phyloP scores from a whole-genome alignment of 2,888 invertebrate species.

The Hyalella azteca region DNA sequence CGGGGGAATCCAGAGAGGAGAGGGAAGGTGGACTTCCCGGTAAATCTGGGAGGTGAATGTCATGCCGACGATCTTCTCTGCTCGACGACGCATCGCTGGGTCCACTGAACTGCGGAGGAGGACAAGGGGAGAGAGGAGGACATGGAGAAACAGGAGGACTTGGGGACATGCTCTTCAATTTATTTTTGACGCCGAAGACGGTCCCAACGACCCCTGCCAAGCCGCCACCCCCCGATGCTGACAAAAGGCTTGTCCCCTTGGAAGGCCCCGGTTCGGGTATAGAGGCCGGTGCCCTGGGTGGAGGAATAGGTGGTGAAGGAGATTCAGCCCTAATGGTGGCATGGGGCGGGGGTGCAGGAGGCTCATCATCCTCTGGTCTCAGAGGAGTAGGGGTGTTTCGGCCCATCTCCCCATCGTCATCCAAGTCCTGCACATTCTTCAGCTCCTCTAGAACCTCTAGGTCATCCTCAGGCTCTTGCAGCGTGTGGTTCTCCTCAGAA shows the following conservation, averaged over 20 bases:
- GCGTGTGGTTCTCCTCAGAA: slow-evolving; percentile 56
- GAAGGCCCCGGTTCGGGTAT: slow-evolving; percentile 41
- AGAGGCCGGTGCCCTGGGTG: slow-evolving; percentile 45
- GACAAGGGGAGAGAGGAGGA: slow-evolving; percentile 51
- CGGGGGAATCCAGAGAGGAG: background rate
- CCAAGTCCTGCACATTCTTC: slow-evolving; percentile 52
- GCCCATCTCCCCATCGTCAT: slow-evolving; percentile 40
- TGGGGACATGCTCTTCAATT: slow-evolving; percentile 3
- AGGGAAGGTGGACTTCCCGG: slow-evolving; percentile 23
- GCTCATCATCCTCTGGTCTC: background rate
- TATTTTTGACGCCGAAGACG: background rate
- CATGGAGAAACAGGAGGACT: slow-evolving; percentile 44
- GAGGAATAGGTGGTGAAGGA: slow-evolving; percentile 38
- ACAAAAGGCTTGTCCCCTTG: background rate
- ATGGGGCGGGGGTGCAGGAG: slow-evolving; percentile 5
- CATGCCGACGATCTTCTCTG: background rate
- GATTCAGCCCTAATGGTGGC: background rate
- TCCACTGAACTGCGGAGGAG: slow-evolving; percentile 49
- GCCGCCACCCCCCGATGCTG: background rate
- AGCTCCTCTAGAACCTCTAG: slow-evolving; percentile 46
- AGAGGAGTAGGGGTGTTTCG: slow-evolving; percentile 19
- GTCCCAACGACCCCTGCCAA: background rate
- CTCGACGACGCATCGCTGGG: background rate
- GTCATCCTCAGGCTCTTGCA: slow-evolving; percentile 54
- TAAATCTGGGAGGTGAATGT: background rate